phyloP scores from a whole-genome alignment of 2,113 vertebrate species.

The Mastomys coucha region DNA sequence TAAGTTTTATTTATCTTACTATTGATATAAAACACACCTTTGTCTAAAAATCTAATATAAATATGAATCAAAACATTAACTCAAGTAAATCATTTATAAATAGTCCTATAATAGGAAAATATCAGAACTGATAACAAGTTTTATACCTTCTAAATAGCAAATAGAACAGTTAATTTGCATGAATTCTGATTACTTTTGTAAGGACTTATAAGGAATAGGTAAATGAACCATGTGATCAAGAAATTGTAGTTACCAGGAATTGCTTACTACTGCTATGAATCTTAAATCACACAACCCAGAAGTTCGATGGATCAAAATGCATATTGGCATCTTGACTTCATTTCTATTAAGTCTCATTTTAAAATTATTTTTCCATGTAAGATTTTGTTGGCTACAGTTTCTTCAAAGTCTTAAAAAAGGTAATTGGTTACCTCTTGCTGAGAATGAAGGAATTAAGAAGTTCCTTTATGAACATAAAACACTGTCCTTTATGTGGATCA shows the following conservation, averaged over 20 bases:
- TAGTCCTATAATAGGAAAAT: not conserved
- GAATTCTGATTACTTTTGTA: not conserved
- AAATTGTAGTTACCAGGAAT: rapidly evolving
- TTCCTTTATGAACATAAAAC: not conserved
- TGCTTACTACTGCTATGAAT: not conserved
- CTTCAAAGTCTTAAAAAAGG: not conserved
- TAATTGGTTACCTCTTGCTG: not conserved
- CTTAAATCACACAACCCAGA: not conserved
- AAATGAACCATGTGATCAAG: not conserved
- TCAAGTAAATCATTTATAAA: not conserved
- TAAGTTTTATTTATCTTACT: not conserved
- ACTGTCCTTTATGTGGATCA: not conserved
- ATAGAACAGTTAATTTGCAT: not conserved
- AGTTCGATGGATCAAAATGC: not conserved
- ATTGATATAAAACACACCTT: not conserved
- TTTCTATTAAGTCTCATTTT: not conserved
- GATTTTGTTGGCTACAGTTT: not conserved
- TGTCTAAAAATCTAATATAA: not conserved
- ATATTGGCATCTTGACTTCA: not conserved
- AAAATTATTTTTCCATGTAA: not conserved
- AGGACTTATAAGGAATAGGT: not conserved
- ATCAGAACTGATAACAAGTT: not conserved
- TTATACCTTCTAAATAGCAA: not conserved
- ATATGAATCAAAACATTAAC: not conserved
- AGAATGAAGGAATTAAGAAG: not conserved